Conservation (phyloP, 1,140 invertebrate genomes). For the Leptinotarsa lineolata region DNA sequence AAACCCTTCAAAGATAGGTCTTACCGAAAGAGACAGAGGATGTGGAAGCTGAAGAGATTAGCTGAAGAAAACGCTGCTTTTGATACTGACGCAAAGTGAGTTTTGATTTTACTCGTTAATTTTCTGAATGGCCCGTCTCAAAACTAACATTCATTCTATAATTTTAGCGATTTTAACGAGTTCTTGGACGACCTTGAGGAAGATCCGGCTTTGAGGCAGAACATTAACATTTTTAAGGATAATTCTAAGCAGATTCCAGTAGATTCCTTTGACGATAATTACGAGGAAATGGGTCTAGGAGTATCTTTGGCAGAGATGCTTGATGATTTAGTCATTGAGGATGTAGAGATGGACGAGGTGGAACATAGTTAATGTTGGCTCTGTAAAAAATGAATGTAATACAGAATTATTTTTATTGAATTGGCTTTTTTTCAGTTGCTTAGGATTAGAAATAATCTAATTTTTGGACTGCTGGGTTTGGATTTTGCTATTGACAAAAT, state of each 20-base stretch:
- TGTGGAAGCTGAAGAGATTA: constrained; percentile 93
- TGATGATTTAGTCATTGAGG: constrained; percentile 87
- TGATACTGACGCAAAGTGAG: constrained; percentile 73
- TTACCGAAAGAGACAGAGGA: constrained; percentile 71
- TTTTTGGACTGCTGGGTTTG: too few species aligned
- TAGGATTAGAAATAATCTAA: too few species aligned
- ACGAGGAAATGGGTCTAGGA: constrained; percentile 73
- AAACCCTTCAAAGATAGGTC: constrained; percentile 83
- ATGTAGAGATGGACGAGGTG: constrained; percentile 69
- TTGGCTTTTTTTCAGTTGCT: too few species aligned
- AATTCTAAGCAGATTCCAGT: constrained; percentile 65
- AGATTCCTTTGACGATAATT: constrained; percentile 67
- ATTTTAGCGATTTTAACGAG: constrained; percentile 85
- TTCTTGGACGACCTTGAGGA: constrained; percentile 98
- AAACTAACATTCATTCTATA: background rate
- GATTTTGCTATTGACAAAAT: too few species aligned
- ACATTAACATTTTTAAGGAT: constrained; percentile 94
- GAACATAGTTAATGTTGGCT: background rate
- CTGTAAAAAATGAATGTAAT: background rate
- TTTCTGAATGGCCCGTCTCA: background rate
- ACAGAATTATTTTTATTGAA: background rate
- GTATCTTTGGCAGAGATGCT: constrained; percentile 97
- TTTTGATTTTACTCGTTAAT: constrained; percentile 25
- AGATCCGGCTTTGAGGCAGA: constrained; percentile 83
- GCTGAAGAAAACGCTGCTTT: constrained; percentile 70